Conservation (phyloP, 2,888 invertebrate genomes). For the Cephus runcator region DNA sequence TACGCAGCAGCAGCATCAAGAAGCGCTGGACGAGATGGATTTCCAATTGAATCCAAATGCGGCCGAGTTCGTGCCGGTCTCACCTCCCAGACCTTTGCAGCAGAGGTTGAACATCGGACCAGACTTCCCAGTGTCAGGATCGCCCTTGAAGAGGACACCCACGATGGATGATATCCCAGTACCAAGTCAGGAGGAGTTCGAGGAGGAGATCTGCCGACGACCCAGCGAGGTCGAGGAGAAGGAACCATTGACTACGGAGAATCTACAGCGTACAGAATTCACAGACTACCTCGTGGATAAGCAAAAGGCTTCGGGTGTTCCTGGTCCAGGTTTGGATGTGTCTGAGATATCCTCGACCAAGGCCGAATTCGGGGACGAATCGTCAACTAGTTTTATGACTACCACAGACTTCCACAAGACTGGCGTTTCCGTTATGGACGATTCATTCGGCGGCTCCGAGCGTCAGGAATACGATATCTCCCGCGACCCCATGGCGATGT, state of each 20-base stretch:
- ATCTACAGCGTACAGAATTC: conserved; percentile 37
- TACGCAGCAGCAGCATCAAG: neutral
- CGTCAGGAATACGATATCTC: conserved; percentile 43
- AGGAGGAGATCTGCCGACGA: conserved; percentile 72
- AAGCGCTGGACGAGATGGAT: conserved; percentile 69
- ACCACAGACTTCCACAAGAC: conserved; percentile 48
- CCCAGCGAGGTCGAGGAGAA: conserved; percentile 69
- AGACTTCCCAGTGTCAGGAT: conserved; percentile 65
- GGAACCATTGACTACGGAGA: conserved; percentile 63
- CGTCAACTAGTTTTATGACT: conserved; percentile 57
- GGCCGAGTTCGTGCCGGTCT: conserved; percentile 82
- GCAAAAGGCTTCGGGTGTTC: conserved; percentile 20
- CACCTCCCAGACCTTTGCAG: conserved; percentile 70
- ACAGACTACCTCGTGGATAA: conserved; percentile 28
- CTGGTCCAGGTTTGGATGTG: conserved; percentile 61
- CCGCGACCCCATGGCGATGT: conserved; percentile 57
- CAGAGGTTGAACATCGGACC: conserved; percentile 52
- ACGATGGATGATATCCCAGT: conserved; percentile 71
- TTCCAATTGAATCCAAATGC: conserved; percentile 87
- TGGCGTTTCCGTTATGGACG: conserved; percentile 46
- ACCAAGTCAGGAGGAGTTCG: conserved; percentile 73
- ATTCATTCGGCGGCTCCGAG: conserved; percentile 46
- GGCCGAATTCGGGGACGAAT: conserved; percentile 68
- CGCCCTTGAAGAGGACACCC: conserved; percentile 76
- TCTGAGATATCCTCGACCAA: conserved; percentile 68